Base-by-base conservation (phyloP, 2,113 vertebrate genomes). In the Arvicanthis niloticus region DNA sequence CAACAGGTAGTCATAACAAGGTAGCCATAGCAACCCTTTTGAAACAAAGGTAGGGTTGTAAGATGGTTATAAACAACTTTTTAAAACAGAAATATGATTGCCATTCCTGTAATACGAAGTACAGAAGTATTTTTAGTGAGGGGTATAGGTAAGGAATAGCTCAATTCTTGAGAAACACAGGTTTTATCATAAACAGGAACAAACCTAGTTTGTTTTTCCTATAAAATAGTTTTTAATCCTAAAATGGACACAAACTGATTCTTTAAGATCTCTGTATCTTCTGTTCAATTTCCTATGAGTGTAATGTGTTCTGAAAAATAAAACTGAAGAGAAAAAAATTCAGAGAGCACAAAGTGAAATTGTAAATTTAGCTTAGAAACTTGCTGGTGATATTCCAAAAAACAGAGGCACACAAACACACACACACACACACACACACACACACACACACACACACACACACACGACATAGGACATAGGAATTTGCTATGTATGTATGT, bases 361-460 rank as follows among this genome's bases (percentile, higher is more conserved):
- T 92, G 51, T 65, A 93, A 90, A 80, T 12, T 42, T 90, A 73
- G 19, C 60, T 89, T 91, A n/a, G n/a, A 34, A 62, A 86, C 12
- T 73, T 96, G 75, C 84, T 94, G 73, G 96, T 91, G 80, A 40
- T 68, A 42, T 8, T 65, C 45, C 62, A n/a, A 80, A 26, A 58
- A 3, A 34, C 11, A 67, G n/a, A n/a, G n/a, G n/a, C 16, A n/a
- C 37, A 72, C 48, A 68, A 22, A 67, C 19, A 37, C 51, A 48
- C 4, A 26, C 17, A 34, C 88, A 48, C 26, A 60, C 51, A 48
- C 37, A 91, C 10, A 58, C 21, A 60, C 22, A 53, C 68, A 70
- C 68, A 72, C 68, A 72, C 37, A 73, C 37, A 26, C 73, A 26
- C 19, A 75, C 40, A 75, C 6, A 65, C 48, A 91, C n/a, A 72